Percentiles rank a stretch among this genome's conserved stretches.
Evolutionary conservation across 1,140 invertebrate genomes (phyloP).

Genomic region (Limonius californicus): DNA sequence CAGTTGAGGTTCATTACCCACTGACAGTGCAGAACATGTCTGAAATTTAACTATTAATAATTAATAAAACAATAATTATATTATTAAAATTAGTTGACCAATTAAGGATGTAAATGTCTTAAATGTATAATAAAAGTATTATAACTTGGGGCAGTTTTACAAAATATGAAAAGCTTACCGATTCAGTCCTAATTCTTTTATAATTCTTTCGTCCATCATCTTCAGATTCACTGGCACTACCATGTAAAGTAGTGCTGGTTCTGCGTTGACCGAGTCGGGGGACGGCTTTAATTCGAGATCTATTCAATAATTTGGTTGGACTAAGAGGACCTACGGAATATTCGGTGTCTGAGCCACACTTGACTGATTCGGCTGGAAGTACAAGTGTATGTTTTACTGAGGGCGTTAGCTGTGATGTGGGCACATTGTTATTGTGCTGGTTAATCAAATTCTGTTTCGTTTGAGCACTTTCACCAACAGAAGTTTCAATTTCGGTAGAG

Average conservation of each 20-base stretch:
- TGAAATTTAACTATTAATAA: background rate
- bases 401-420: no score
- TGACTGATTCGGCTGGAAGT: background rate
- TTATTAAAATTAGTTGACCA: no score
- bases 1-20: background rate
- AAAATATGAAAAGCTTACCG: no score
- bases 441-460: background rate
- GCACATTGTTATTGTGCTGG: background rate
- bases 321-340: conserved; percentile 38
- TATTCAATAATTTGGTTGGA: conserved; percentile 41
- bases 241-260: conserved; percentile 36
- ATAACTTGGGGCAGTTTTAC: no score
- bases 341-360: conserved; percentile 33
- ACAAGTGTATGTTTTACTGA: background rate
- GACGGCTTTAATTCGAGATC: conserved; percentile 41
- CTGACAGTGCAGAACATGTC: background rate
- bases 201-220: conserved; percentile 38
- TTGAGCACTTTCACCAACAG: background rate
- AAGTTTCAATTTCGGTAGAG: no score
- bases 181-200: conserved; percentile 42
- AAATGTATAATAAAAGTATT: no score
- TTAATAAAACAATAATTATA: no score
- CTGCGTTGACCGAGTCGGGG: conserved; percentile 37
- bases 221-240: conserved; percentile 45
- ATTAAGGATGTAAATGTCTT: no score